Base-by-base conservation (phyloP, 2,113 vertebrate genomes). In the Vicugna pacos region DNA sequence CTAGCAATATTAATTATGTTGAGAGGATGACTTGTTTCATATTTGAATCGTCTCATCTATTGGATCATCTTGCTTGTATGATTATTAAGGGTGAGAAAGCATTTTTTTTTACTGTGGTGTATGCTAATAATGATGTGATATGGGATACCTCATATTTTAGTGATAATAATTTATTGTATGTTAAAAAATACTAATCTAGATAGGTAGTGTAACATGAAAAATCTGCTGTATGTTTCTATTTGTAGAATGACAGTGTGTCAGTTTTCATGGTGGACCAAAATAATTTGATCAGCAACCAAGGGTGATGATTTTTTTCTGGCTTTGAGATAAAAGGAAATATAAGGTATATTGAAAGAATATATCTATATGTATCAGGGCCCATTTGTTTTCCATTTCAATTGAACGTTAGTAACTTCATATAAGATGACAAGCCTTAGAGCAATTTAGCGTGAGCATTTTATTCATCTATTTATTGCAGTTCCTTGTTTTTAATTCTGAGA, bases 1-100 rank as follows among this genome's bases (percentile, higher is more conserved):
- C 95, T 96, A 98, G 97, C 96, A 98, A 97, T 79, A 95, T 98
- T 98, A 98, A 98, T 98, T 98, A 98, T 97, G 94, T 35, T 97
- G 88, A 92, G 95, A 97, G 92, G 93, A 97, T 98, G 97, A 93
- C 89, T 93, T 72, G 98, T 98, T 98, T 94, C 75, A 83, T 96
- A 96, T 97, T 95, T 94, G 87, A 98, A 98, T 98, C 98, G 98
- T 97, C 91, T 97, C 97, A 98, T 98, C 98, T 98, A 96, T 98
- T 97, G 97, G 94, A 96, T 98, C 97, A 98, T 97, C 91, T 95
- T 95, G 38, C 95, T 98, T 97, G 64, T 93, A 94, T 96, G 95
- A 98, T 98, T 98, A 98, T 98, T 98, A 97, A 98, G 96, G 94
- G 96, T 96, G 56, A 96, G 75, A 96, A 98, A 97, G 95, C 82